Base-by-base conservation (phyloP, 2,888 invertebrate species). In the Altica lythri region DNA sequence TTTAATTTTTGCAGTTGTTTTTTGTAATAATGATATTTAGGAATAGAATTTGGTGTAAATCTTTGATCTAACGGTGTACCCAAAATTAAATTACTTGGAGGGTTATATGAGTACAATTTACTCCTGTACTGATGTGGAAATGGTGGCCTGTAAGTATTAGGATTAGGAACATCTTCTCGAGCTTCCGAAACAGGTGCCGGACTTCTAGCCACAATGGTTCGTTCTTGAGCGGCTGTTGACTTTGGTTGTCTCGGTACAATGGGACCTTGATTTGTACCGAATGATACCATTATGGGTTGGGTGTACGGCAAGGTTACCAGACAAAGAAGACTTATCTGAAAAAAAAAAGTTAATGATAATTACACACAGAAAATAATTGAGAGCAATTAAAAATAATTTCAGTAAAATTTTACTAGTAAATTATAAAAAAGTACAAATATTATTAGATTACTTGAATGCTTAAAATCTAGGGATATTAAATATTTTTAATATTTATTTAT, bases 181-280 rank as follows among this genome's bases (percentile, higher is more conserved):
- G 60, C 59, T 65, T 77, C 77, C 12, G 65, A 69, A 4, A 77
- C 75, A 4, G 76, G 75, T 0, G 76, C 75, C 10, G 76, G 75
- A 50, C 57, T 63, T 38, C 64, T 57, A 4, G 56, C 47, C 3
- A 59, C 63, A 8, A 60, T 46, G 2, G 57, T 64, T 50, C 61
- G 55, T 25, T 62, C 58, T 49, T 67, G 62, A n/a, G 53, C 22
- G 9, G 47, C 34, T 12, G 51, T 42, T 13, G 59, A 46, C 43
- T 62, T 59, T n/a, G 61, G 52, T 27, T 49, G 50, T 30, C 59
- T 57, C 4, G 74, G 74, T 12, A 72, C 59, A 34, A 77, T 76
- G 22, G 76, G 75, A n/a, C 75, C 76, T 64, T 71, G 68, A 19
- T 72, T 75, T 2, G 76, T 76, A 25, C 77, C 77, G 58, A 74